Evolutionary conservation across 2,888 invertebrate genomes (phyloP).

Genomic region (Megaustenia siamemsis): DNA sequence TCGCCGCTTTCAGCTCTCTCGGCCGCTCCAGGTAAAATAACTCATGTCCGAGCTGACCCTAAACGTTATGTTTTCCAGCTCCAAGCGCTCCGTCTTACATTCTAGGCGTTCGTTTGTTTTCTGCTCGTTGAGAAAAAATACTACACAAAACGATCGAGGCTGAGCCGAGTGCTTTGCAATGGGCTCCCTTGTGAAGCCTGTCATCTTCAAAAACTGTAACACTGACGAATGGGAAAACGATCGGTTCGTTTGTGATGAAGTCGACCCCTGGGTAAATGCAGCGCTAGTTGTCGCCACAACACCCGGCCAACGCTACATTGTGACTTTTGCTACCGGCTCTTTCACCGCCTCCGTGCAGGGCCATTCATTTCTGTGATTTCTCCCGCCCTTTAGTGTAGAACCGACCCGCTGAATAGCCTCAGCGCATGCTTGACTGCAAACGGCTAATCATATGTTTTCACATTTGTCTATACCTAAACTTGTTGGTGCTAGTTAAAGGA

Average conservation of each 20-base stretch:
- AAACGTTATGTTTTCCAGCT: conserved; percentile 18
- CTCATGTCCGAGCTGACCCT: conserved; percentile 12
- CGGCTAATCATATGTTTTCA: conserved; percentile 18
- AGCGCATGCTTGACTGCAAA: conserved; percentile 6
- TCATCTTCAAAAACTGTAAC: conserved; percentile 33
- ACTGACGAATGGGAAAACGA: conserved; percentile 41
- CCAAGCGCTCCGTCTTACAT: background rate
- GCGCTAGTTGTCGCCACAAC: conserved; percentile 24
- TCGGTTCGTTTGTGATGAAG: conserved; percentile 24
- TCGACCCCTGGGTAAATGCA: conserved; percentile 1
- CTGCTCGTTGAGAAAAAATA: background rate
- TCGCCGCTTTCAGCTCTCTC: background rate
- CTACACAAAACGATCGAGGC: conserved; percentile 32
- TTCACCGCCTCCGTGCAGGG: background rate
- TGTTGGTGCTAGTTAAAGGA: background rate
- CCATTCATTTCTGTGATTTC: background rate
- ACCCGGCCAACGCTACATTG: background rate
- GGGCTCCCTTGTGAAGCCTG: conserved; percentile 6
- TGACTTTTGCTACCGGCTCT: background rate
- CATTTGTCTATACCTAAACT: background rate
- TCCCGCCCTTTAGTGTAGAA: background rate
- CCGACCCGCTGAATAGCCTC: background rate
- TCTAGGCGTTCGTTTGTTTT: background rate
- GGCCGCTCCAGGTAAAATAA: background rate
- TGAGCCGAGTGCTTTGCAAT: background rate